These are phyloP conservation scores for Zaprionus inermis DNA, from an alignment of 1,140 invertebrate species.

Conservation along the genomic window DNA sequence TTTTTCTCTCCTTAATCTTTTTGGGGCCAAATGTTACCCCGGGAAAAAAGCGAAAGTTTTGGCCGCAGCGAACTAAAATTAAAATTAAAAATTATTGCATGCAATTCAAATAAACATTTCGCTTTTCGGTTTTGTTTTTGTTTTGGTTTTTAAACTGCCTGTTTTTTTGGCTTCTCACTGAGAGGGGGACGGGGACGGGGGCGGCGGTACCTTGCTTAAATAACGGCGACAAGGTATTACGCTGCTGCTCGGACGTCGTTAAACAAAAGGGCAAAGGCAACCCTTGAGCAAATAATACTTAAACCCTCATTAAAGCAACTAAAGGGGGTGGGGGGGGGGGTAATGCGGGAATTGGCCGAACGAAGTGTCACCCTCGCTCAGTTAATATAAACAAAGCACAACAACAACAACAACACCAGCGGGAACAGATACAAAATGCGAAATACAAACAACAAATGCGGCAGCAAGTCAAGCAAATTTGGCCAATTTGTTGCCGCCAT, in stretches of 20 bases:
- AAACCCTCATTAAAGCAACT: constrained; percentile 80
- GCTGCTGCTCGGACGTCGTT: constrained; percentile 39
- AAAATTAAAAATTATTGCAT: constrained; percentile 80
- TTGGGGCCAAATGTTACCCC: constrained; percentile 28
- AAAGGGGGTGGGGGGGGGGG: constrained; percentile 22
- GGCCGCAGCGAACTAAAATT: constrained; percentile 72
- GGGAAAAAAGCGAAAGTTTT: constrained; percentile 37
- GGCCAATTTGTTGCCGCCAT: constrained; percentile 70
- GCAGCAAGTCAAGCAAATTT: constrained; percentile 78
- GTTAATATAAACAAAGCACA: constrained; percentile 78
- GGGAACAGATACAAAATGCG: constrained; percentile 42
- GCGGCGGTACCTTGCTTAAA: constrained; percentile 29
- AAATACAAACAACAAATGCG: constrained; percentile 66
- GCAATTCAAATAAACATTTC: constrained; percentile 51
- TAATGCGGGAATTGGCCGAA: constrained; percentile 16
- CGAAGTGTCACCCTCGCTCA: constrained; percentile 74
- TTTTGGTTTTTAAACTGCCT: constrained; percentile 21
- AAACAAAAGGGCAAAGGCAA: constrained; percentile 76
- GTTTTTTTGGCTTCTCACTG: constrained; percentile 6
- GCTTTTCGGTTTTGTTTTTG: constrained; percentile 19
- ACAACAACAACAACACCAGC: constrained; percentile 45
- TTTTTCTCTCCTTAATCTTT: background rate
- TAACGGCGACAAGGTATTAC: constrained; percentile 60
- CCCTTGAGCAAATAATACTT: constrained; percentile 80
- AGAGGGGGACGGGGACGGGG: background rate